Evolutionary conservation across 2,113 vertebrate species (phyloP), one percentile per base, ranked within the genome.

Genomic region (Phylloscopus trochiloides): DNA sequence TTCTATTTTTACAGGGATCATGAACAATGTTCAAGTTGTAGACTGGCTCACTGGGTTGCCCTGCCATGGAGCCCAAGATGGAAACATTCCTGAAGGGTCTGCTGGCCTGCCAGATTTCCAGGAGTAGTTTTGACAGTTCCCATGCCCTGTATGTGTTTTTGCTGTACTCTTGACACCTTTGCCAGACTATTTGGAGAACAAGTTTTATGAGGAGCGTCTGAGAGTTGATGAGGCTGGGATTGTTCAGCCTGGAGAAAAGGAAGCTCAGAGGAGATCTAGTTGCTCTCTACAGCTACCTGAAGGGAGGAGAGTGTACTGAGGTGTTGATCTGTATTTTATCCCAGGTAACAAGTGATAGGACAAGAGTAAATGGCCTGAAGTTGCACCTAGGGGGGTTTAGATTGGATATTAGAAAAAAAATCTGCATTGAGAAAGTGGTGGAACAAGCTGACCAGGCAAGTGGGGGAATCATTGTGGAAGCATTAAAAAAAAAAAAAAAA

Each of bases 151-250:
- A 17, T 1, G 3, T 40, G 6, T 59, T 48, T 82, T 70, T 51
- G 32, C 16, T 38, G 7, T 10, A 43, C 7, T 25, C 16, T 38
- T 79, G 7, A 17, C 36, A 43, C 5, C 10, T 83, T 65, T 75
- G 25, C 16, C 52, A 57, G 55, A 57, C 2, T 40, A 17, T 47
- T 29, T 34, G 11, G 29, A 40, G 16, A 59, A 61, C 11, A 54
- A 31, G 10, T 52, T 43, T 45, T 38, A 38, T 38, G 28, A 31
- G 9, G 19, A 26, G 9, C 0, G 0, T 20, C 45, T 59, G 29
- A 59, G 13, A 9, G 21, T 47, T 47, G 45, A 47, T 47, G 20
- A 47, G 61, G 2, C 6, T 82, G 38, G 4, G 7, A 1, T 31
- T 67, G 29, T 20, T 52, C 21, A 25, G 7, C 14, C 21, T 15